Base-by-base conservation (phyloP, 2,888 invertebrate species). In the Esperia sulphurella region DNA sequence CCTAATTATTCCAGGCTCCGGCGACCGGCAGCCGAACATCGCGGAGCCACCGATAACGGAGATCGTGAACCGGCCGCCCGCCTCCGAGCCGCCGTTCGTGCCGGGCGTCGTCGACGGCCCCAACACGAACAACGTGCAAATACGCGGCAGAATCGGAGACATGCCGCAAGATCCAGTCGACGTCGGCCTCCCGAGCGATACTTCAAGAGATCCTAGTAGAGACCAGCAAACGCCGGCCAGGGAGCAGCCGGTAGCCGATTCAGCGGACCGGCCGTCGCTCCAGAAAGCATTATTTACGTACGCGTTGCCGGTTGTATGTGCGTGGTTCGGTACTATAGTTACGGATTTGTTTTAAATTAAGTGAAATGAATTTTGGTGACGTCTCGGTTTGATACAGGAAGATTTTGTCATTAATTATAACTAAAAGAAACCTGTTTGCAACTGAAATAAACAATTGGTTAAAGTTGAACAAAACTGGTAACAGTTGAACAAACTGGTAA, bases 261-360 rank as follows among this genome's bases (percentile, higher is more conserved):
- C 57, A 53, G 75, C 42, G 0, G 78, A 83, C 2, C 62, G 79
- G 1, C 91, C 85, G 50, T 91, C 93, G 10, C 76, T 94, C 3
- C 90, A 91, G 9, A 90, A 90, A 55, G 94, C 94, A 28, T 81
- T 96, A 43, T 88, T 94, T 64, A 92, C 94, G 43, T 96, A 95
- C 83, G 91, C 96, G 54, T 84, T 96, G 74, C 96, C 96, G 3
- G 93, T 96, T 39, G 94, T 95, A 61, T 93, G 96, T 80, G 94
- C 95, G 71, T 96, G 96, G 96, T 94, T 96, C 83, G 95, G 95
- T 51, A 93, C 94, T 56, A 93, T 95, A 66, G 92, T 96, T 78
- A 93, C 94, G 68, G 95, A 96, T 80, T 92, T 95, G 87, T 94
- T 95, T 92, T 95, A 95, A 94, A 95, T 92, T 95, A 95, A 94